phyloP scores from a whole-genome alignment of 2,797 vertebrate species.

The Platyrinchus mystaceus region DNA sequence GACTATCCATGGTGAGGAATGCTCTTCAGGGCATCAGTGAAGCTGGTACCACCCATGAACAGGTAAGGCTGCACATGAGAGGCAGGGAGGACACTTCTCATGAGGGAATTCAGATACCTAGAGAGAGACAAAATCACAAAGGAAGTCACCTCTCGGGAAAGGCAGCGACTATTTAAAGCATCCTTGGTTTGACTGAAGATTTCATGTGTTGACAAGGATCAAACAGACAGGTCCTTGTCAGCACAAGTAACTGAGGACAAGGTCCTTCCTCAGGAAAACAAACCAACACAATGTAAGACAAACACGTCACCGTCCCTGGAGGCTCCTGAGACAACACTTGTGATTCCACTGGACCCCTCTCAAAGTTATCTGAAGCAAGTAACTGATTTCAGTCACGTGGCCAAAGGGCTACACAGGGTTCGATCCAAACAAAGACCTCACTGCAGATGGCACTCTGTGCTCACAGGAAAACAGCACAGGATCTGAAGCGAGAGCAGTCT shows the following conservation, averaged over 20 bases:
- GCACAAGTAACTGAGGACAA: background rate
- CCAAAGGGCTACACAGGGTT: background rate
- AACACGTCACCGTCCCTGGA: rapidly evolving
- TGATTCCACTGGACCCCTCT: background rate
- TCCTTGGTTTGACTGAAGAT: background rate
- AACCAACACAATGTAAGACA: background rate
- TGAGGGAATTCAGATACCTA: slow-evolving; percentile 41
- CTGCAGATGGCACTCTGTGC: background rate
- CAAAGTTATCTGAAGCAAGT: background rate
- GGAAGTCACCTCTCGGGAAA: slow-evolving; percentile 1
- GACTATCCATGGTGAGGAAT: slow-evolving; percentile 87
- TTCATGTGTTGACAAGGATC: background rate
- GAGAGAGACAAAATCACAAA: slow-evolving; percentile 21
- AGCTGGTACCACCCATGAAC: slow-evolving; percentile 66
- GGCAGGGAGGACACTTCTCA: slow-evolving; percentile 45
- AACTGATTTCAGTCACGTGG: background rate
- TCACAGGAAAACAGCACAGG: background rate
- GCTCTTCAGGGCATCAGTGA: slow-evolving; percentile 72
- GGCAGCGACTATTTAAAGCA: background rate
- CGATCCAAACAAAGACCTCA: background rate
- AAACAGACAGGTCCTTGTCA: background rate
- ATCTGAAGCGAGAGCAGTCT: background rate
- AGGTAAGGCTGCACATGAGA: slow-evolving; percentile 30
- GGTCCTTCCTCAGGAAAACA: background rate
- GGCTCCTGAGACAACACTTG: background rate